Percentiles rank a stretch among this genome's conserved stretches.
Evolutionary conservation across 2,888 invertebrate genomes (phyloP).

Genomic region (Spilarctia lutea): DNA sequence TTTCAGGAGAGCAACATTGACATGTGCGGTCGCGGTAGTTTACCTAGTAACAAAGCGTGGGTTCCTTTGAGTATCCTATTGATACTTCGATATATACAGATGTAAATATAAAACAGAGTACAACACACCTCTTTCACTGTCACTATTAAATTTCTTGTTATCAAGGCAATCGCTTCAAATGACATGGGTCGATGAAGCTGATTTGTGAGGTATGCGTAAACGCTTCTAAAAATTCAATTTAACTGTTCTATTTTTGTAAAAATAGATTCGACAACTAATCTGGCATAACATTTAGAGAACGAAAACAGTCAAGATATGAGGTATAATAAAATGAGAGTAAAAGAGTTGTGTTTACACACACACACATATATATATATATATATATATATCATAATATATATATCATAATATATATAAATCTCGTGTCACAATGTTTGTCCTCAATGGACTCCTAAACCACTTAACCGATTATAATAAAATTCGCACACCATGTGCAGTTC

Average conservation of each 20-base stretch:
- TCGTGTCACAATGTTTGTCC: too few relatives aligned
- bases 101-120: conserved; percentile 16
- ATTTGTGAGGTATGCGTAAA: background rate
- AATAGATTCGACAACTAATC: background rate
- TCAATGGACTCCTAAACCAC: too few relatives aligned
- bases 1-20: conserved; percentile 89
- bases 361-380: background rate
- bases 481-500: too few relatives aligned
- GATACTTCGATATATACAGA: conserved; percentile 45
- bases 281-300: background rate
- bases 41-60: conserved; percentile 60
- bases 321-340: background rate
- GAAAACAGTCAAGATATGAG: background rate
- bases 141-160: background rate
- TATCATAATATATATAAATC: too few relatives aligned
- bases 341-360: background rate
- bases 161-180: background rate
- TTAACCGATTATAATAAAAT: too few relatives aligned
- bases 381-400: too few relatives aligned
- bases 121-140: conserved; percentile 13
- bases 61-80: conserved; percentile 55
- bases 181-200: background rate
- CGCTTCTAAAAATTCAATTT: background rate
- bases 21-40: conserved; percentile 87
- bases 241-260: background rate